Evolutionary conservation across 2,888 invertebrate genomes (phyloP), one percentile per base, ranked within the genome.

Genomic region (Drosophila multiciliata): DNA sequence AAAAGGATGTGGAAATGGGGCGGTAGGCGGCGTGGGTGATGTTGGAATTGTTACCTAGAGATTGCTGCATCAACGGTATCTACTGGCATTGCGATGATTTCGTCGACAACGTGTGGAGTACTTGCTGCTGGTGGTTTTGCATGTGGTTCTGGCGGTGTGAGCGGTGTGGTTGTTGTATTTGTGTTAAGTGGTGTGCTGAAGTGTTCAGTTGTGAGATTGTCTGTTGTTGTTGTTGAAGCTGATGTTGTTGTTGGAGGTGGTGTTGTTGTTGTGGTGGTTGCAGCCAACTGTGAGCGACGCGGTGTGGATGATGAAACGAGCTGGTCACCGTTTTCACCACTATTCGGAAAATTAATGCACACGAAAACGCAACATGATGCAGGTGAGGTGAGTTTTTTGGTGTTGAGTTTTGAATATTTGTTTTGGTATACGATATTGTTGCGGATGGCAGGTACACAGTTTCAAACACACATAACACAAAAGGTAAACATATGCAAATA

Each of bases 41-140:
- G 60, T 29, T 36, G 26, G 7, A 20, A 36, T 59, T 65, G 64
- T 92, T 92, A 92, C 92, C 92, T 92, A 92, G 82, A 77, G 62
- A 61, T 60, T 60, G 75, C 78, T 67, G 88, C 89, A 85, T 92
- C 92, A 84, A 90, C 87, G 64, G 90, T 92, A 87, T 92, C 92
- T 91, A 90, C 78, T 66, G 91, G 86, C 79, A 90, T 75, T 74
- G 89, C 90, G 87, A 89, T 89, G 91, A 89, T 90, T 66, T 91
- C 90, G 64, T 83, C 87, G 73, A 66, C 75, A 61, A 68, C 82
- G 55, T 75, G 70, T 75, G 85, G 87, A 70, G 82, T 87, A 82
- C 85, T 83, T 66, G 90, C 89, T 72, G 90, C 87, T 81, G 83
- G 86, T 88, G 83, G 83, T 84, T 82, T 80, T 79, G 62, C 78